phyloP scores from a whole-genome alignment of 2,113 vertebrate species.

The Sylvicapra grimmia region DNA sequence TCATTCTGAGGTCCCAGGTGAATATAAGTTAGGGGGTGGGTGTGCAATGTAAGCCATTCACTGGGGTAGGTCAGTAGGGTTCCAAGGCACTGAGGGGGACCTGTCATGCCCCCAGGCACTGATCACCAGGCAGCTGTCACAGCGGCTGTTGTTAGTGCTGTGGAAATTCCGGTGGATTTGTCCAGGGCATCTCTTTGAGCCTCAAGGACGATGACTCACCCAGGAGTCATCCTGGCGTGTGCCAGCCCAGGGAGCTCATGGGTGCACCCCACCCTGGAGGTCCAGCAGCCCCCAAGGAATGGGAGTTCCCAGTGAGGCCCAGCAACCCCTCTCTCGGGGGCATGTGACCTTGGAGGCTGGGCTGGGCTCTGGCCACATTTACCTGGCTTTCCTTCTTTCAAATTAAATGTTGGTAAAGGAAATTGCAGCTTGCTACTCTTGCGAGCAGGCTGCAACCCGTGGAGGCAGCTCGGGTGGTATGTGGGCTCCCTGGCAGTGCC shows the following conservation, averaged over 20 bases:
- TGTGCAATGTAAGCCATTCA: fast-evolving
- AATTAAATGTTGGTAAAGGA: neutral
- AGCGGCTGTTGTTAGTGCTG: fast-evolving
- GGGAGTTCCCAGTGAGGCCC: too few species aligned
- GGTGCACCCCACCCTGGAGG: fast-evolving
- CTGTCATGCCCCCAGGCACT: fast-evolving
- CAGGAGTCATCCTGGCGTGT: fast-evolving
- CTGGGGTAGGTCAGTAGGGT: too few species aligned
- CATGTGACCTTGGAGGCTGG: fast-evolving
- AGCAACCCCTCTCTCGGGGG: fast-evolving
- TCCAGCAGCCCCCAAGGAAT: neutral
- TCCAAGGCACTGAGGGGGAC: neutral
- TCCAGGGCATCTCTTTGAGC: neutral
- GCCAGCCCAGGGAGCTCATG: fast-evolving
- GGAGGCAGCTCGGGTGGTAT: fast-evolving
- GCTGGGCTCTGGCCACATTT: fast-evolving
- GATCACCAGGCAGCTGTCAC: fast-evolving
- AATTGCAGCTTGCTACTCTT: neutral
- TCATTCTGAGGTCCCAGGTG: neutral
- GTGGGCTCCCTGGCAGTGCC: neutral
- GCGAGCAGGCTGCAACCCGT: neutral
- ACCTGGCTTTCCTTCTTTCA: neutral
- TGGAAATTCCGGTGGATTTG: neutral
- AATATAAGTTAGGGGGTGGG: fast-evolving
- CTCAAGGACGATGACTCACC: neutral